These are phyloP conservation scores for Hemaris fuciformis DNA, from an alignment of 2,888 invertebrate genomes.

Conservation along the genomic window DNA sequence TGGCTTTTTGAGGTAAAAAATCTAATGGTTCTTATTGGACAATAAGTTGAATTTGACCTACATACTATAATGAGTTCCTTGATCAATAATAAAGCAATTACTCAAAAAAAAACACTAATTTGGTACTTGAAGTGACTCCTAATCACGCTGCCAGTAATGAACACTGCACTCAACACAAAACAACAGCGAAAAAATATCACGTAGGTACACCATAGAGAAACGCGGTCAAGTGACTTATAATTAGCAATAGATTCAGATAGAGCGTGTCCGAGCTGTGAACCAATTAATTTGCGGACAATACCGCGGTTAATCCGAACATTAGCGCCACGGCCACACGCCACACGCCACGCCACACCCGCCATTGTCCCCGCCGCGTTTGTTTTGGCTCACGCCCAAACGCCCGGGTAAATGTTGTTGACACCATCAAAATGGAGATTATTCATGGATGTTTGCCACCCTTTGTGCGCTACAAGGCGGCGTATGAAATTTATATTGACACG, in stretches of 20 bases:
- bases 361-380: constrained; percentile 68
- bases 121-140: too few relatives aligned
- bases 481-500: constrained; percentile 78
- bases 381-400: constrained; percentile 65
- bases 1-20: too few relatives aligned
- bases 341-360: constrained; percentile 35
- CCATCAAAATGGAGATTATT: constrained; percentile 78
- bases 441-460: constrained; percentile 74
- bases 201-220: not conserved
- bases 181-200: not conserved
- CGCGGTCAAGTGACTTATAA: not conserved
- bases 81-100: too few relatives aligned
- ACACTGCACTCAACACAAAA: not conserved
- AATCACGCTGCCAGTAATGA: too few relatives aligned
- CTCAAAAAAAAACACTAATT: too few relatives aligned
- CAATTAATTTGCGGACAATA: constrained; percentile 65
- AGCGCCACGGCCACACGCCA: constrained; percentile 42
- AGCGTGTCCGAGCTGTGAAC: constrained; percentile 30
- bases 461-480: constrained; percentile 69
- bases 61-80: too few relatives aligned
- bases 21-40: too few relatives aligned
- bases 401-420: constrained; percentile 70
- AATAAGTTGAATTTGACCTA: too few relatives aligned
- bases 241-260: constrained; percentile 1
- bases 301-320: constrained; percentile 60